Evolutionary conservation across 2,113 vertebrate species (phyloP).

Genomic region (Phrynosoma platyrhinos): DNA sequence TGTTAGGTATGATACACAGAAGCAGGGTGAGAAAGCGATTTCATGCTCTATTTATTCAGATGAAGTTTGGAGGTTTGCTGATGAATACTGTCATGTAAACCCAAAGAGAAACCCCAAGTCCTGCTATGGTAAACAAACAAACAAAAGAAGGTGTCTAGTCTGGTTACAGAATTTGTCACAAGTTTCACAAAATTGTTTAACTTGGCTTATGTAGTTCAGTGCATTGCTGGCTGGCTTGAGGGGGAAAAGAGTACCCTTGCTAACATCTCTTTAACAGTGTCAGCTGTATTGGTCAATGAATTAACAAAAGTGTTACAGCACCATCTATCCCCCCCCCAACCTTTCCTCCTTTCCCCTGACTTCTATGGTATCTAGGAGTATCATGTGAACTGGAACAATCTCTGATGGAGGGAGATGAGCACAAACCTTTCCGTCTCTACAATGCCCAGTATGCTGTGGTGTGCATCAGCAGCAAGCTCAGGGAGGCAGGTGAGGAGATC

Average conservation of each 20-base stretch:
- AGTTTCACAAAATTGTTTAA: conserved; percentile 29
- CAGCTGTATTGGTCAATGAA: not conserved
- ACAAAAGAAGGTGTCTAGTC: conserved; percentile 31
- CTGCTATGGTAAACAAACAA: conserved; percentile 51
- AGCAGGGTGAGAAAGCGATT: conserved; percentile 72
- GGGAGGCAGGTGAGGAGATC: not conserved
- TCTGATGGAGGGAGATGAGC: not conserved
- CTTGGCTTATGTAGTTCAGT: not conserved
- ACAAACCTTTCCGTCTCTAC: not conserved
- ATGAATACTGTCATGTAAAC: conserved; percentile 51
- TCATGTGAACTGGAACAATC: not conserved
- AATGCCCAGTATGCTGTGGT: not conserved
- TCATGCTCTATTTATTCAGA: conserved; percentile 73
- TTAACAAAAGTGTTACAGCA: not conserved
- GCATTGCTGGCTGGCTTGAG: not conserved
- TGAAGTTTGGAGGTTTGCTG: conserved; percentile 66
- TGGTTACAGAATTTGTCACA: conserved; percentile 29
- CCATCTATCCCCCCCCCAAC: not conserved
- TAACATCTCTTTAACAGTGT: conserved; percentile 3
- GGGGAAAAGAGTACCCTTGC: conserved; percentile 17
- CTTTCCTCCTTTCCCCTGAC: too few species aligned
- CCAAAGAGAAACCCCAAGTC: conserved; percentile 44
- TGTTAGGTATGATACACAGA: conserved; percentile 67
- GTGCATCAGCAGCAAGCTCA: not conserved
- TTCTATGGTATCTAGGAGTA: not conserved